A percentile compares a stretch with the other conserved stretches of the same genome.
These are phyloP conservation scores for Panthera tigris DNA, from an alignment of 2,113 vertebrate genomes.

Conservation along the genomic window DNA sequence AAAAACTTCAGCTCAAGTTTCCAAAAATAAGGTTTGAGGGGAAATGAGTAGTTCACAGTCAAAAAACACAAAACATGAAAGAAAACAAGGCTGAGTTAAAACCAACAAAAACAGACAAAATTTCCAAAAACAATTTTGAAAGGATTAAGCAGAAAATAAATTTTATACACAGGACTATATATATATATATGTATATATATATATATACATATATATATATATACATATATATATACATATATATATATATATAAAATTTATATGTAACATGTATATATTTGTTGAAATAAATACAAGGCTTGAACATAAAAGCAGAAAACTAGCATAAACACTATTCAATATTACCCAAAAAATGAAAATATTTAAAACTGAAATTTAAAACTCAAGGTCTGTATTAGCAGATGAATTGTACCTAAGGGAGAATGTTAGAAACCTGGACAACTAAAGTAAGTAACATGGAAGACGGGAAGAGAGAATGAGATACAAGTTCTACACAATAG, in stretches of 20 bases:
- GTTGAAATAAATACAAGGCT: not conserved
- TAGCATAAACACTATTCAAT: not conserved
- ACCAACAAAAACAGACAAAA: not conserved
- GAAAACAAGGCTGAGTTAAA: not conserved
- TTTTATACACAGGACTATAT: not conserved
- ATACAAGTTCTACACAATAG: not conserved
- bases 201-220: too few relatives aligned
- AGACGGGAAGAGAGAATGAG: not conserved
- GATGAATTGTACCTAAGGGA: not conserved
- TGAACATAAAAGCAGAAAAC: not conserved
- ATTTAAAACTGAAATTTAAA: not conserved
- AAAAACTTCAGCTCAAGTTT: not conserved
- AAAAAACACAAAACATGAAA: not conserved
- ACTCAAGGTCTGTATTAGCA: not conserved
- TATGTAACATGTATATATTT: not conserved
- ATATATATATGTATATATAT: too few relatives aligned
- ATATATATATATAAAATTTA: too few relatives aligned
- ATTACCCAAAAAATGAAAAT: not conserved
- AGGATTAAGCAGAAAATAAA: not conserved
- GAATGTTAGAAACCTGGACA: not conserved
- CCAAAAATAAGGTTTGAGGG: not conserved
- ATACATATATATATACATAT: not conserved
- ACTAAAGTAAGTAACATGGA: not conserved
- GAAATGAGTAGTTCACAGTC: not conserved
- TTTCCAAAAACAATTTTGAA: not conserved